Evolutionary conservation across 2,888 invertebrate species (phyloP).

Genomic region (Alentia gelatinosa): DNA sequence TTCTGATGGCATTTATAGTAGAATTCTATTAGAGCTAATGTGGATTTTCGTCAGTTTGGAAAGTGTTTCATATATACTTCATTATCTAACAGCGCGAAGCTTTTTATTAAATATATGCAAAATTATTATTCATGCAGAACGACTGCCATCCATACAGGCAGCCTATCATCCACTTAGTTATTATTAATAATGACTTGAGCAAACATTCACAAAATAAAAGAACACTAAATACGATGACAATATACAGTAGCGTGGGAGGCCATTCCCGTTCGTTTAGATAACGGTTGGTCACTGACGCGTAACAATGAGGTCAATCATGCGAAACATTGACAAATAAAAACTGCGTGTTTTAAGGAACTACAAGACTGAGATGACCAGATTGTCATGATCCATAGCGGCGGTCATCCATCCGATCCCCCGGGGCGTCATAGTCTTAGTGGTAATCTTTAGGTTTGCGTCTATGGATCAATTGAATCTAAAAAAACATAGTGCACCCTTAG

Average conservation of each 20-base stretch:
- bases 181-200: no score
- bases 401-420: background rate
- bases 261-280: background rate
- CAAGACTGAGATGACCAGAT: background rate
- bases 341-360: background rate
- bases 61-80: no score
- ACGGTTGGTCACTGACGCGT: background rate
- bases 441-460: background rate
- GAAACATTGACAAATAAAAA: background rate
- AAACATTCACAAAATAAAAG: no score
- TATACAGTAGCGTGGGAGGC: background rate
- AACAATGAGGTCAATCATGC: background rate
- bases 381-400: slow-evolving; percentile 45
- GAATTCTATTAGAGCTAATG: no score
- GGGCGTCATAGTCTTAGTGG: background rate
- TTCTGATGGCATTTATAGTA: no score
- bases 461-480: slow-evolving; percentile 47
- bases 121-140: no score
- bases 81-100: no score
- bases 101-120: no score
- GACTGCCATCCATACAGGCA: no score
- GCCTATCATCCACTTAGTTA: no score
- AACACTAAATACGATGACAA: no score
- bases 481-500: slow-evolving; percentile 23
- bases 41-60: no score